Conservation (phyloP, 1,140 invertebrate species). For the Drosophila watanabei region DNA sequence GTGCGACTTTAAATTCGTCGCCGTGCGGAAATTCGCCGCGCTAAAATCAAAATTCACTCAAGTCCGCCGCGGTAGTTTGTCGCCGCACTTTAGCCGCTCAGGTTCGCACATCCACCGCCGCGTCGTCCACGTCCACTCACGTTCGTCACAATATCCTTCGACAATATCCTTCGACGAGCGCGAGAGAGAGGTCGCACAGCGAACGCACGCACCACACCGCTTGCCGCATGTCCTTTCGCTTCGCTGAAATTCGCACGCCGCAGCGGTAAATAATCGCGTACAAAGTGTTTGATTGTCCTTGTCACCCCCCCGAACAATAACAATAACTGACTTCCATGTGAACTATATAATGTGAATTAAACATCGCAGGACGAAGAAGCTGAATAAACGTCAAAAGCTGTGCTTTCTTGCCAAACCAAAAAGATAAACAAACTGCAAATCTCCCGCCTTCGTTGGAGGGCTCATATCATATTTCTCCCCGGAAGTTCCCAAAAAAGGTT, state of each 20-base stretch:
- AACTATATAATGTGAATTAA: conserved; percentile 20
- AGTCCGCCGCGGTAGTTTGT: conserved; percentile 80
- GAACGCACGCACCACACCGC: conserved; percentile 21
- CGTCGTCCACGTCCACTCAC: conserved; percentile 16
- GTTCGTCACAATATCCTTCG: conserved; percentile 66
- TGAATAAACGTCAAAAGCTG: conserved; percentile 1
- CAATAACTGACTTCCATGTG: conserved; percentile 23
- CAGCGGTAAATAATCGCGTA: conserved; percentile 35
- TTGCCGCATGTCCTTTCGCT: conserved; percentile 32
- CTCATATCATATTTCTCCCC: conserved; percentile 30
- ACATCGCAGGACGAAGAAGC: conserved; percentile 18
- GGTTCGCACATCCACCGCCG: conserved; percentile 72
- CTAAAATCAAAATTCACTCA: conserved; percentile 85
- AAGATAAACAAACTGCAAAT: conserved; percentile 13
- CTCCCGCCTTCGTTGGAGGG: conserved; percentile 34
- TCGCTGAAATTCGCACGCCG: conserved; percentile 35
- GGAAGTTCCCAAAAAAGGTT: conserved; percentile 49
- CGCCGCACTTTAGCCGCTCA: conserved; percentile 79
- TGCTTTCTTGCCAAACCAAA: neutral
- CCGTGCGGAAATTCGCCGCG: conserved; percentile 84
- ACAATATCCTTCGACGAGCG: conserved; percentile 78
- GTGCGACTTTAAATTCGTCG: conserved; percentile 64
- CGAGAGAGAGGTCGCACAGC: conserved; percentile 37
- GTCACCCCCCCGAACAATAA: conserved; percentile 22
- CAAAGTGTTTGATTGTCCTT: conserved; percentile 25